phyloP scores from a whole-genome alignment of 2,888 invertebrate genomes.

The Mythimna pallens region DNA sequence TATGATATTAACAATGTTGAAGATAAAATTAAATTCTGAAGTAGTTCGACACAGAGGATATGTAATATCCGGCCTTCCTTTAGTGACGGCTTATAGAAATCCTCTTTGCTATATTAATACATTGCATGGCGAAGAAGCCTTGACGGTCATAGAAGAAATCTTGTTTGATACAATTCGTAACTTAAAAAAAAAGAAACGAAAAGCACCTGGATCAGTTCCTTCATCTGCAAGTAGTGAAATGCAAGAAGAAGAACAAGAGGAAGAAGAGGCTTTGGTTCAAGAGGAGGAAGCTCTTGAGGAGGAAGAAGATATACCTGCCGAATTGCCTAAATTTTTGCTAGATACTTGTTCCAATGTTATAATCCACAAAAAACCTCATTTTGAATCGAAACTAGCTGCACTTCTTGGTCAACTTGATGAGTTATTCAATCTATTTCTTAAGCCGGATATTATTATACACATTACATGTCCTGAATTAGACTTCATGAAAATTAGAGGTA shows the following conservation, averaged over 20 bases:
- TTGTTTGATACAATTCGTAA: conserved; percentile 76
- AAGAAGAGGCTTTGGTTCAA: conserved; percentile 68
- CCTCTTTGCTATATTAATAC: conserved; percentile 68
- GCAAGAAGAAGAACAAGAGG: conserved; percentile 64
- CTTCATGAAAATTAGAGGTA: conserved; percentile 81
- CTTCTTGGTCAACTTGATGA: conserved; percentile 77
- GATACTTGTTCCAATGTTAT: conserved; percentile 76
- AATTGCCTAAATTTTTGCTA: conserved; percentile 81
- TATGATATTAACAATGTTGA: conserved; percentile 87
- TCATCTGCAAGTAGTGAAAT: conserved; percentile 71
- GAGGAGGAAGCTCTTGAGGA: conserved; percentile 71
- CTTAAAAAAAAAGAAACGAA: conserved; percentile 78
- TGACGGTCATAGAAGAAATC: conserved; percentile 71
- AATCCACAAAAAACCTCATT: conserved; percentile 66
- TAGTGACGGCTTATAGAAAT: conserved; percentile 85
- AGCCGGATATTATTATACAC: conserved; percentile 90
- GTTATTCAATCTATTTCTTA: conserved; percentile 77
- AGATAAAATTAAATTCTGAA: conserved; percentile 87
- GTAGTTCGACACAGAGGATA: conserved; percentile 91
- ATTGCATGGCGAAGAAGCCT: conserved; percentile 79
- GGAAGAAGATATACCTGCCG: conserved; percentile 73
- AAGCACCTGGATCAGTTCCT: conserved; percentile 53
- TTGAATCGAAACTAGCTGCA: conserved; percentile 72
- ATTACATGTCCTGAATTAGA: conserved; percentile 89
- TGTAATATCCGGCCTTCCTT: conserved; percentile 92